Percentiles rank a stretch among this genome's conserved stretches.
phyloP scores from a whole-genome alignment of 2,797 vertebrate genomes.

The Sebastiscus albofasciatus region DNA sequence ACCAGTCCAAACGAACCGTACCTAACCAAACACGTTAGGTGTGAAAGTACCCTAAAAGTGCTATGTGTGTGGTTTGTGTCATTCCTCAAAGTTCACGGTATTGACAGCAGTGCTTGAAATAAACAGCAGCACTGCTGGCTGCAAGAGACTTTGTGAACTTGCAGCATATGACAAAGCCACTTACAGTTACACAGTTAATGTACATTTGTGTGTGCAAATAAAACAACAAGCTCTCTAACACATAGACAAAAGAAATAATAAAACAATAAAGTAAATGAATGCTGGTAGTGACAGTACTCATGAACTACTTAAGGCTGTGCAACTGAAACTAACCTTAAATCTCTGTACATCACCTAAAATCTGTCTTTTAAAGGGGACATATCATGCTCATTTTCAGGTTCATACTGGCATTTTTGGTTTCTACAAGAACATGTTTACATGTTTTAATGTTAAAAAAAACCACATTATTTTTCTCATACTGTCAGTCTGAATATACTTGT shows the following conservation, averaged over 20 bases:
- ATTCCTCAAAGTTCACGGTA: too few species aligned
- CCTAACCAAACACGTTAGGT: too few species aligned
- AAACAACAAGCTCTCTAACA: not conserved
- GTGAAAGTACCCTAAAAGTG: too few species aligned
- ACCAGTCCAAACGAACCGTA: too few species aligned
- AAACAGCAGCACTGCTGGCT: too few species aligned
- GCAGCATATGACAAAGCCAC: not conserved
- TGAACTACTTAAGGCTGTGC: not conserved
- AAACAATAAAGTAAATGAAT: not conserved
- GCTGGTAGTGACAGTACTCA: not conserved
- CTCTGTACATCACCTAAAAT: not conserved
- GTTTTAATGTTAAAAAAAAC: not conserved
- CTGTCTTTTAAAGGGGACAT: not conserved
- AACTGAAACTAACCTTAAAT: not conserved
- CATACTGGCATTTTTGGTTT: not conserved
- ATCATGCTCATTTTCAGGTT: not conserved
- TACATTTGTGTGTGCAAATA: not conserved
- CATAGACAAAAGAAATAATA: not conserved
- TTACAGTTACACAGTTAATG: not conserved
- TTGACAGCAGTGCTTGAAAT: too few species aligned
- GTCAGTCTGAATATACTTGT: not conserved
- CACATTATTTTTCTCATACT: not conserved
- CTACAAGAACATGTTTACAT: not conserved
- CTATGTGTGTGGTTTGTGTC: too few species aligned
- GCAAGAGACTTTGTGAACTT: constrained; percentile 1